Base-by-base conservation (phyloP, 2,888 invertebrate genomes). In the Tanypteryx hageni region DNA sequence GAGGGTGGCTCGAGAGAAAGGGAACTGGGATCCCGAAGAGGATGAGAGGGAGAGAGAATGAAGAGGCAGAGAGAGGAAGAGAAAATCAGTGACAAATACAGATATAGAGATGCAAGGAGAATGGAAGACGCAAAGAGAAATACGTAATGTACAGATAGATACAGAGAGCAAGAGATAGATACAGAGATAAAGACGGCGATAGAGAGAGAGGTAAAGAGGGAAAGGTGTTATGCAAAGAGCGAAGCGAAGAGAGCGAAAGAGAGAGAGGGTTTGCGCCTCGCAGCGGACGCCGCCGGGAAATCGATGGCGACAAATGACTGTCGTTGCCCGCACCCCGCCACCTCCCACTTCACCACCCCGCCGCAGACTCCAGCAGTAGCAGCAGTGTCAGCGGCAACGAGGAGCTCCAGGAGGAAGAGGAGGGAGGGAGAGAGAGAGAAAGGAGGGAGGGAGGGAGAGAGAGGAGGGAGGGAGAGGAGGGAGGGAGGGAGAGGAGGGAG, bases 301-400 rank as follows among this genome's bases (percentile, higher is more conserved):
- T 89, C 89, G 89, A 89, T 89, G 89, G 89, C 64, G 89, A 89
- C 89, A 89, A 89, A 89, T 89, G 89, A 89, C 89, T 64, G 89
- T 89, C 89, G 44, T 68, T 64, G 27, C 64, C 89, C 89, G 89
- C 89, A 89, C 64, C 57, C 86, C 44, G 31, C 64, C 89, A 14
- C 9, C 44, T 22, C 8, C 31, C 22, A 76, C 76, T 22, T 14
- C 76, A n/a, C 18, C 27, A 31, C 5, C 83, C 89, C 64, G 86
- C 59, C 61, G 61, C 16, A 16, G 89, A 68, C 89, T 89, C 68
- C 64, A 61, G 64, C 27, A 31, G 84, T 27, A 27, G 76, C 22
- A 76, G 76, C 76, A 27, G 27, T 76, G 76, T 76, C 76, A 76
- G 76, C n/a, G 81, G 22, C 44, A 44, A 44, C 44, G 81, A 31